Evolutionary conservation across 1,140 invertebrate genomes (phyloP), one percentile per base, ranked within the genome.

Genomic region (Cyclargus thomasi): DNA sequence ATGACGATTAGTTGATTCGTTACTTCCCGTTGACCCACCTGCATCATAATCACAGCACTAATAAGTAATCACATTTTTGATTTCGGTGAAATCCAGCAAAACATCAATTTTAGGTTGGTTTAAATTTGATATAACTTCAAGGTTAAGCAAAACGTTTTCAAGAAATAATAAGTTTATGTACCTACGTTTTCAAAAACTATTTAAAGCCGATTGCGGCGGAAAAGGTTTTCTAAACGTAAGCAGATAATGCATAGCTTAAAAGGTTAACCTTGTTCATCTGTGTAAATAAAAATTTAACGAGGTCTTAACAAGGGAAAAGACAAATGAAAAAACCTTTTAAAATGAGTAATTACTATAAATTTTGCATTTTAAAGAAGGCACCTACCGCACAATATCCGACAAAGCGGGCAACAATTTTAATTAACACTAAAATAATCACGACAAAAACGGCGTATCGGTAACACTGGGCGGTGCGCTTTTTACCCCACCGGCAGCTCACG

Each of bases 21-120:
- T 20, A 63, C 68, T 73, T 77, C 72, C 75, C 72, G 71, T 63
- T 47, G 63, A 36, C 65, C 73, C 75, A 77, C 71, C 73, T 77
- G 74, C 70, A 36, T 20, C 53, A 70, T 70, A 62, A 67, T 62
- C 22, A 36, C 16, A 16, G 3, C 11, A 39, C 39, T 14, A 47
- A 47, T 47, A 4, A 16, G 10, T 14, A 47, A 14, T 47, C 39
- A 47, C 10, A 47, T 39, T 1, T 39, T 39, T 57, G 36, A 53
- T 64, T 64, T 7, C 18, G 8, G 5, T 7, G 7, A 16, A 22
- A 14, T 11, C 39, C 10, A 8, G 10, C 39, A 47, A 11, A 29
- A 47, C 39, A 16, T 16, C 39, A 14, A 8, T 47, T 47, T 47
- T 8, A 16, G 14, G 14, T 2, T 29, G 29, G 0, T 4, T 29